Evolutionary conservation across 2,113 vertebrate genomes (phyloP).

Genomic region (Guaruba guarouba): DNA sequence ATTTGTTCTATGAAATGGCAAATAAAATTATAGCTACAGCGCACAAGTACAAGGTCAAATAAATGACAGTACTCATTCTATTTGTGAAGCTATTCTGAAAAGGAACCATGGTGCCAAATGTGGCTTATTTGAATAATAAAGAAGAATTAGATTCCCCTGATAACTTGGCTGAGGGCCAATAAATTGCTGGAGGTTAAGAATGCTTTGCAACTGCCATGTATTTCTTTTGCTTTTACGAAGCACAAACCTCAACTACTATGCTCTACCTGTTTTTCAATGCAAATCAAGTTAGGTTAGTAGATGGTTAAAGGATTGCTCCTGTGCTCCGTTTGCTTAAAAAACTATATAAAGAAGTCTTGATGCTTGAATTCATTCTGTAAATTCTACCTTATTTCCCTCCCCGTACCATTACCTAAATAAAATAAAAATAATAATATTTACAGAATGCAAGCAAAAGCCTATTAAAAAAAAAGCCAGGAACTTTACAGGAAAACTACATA

Average conservation of each 20-base stretch:
- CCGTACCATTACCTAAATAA: background rate
- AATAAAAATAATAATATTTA: background rate
- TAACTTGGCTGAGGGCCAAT: slow-evolving; percentile 84
- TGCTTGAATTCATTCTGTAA: slow-evolving; percentile 27
- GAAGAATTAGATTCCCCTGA: slow-evolving; percentile 83
- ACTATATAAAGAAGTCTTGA: background rate
- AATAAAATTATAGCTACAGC: slow-evolving; percentile 79
- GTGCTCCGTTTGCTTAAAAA: slow-evolving; percentile 49
- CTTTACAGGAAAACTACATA: background rate
- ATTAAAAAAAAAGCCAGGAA: background rate
- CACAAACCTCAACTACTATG: slow-evolving; percentile 57
- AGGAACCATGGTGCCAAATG: slow-evolving; percentile 89
- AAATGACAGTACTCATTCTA: slow-evolving; percentile 88
- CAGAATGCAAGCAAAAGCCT: background rate
- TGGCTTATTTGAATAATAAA: slow-evolving; percentile 89
- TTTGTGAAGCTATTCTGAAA: slow-evolving; percentile 85
- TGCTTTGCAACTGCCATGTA: slow-evolving; percentile 77
- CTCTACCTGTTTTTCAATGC: slow-evolving; percentile 70
- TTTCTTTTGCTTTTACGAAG: slow-evolving; percentile 75
- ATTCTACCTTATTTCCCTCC: slow-evolving; percentile 6
- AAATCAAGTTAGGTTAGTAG: slow-evolving; percentile 65
- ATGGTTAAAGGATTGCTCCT: slow-evolving; percentile 58
- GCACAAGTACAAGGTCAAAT: slow-evolving; percentile 84
- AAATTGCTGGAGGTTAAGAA: slow-evolving; percentile 89
- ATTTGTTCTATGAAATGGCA: slow-evolving; percentile 75